phyloP scores from a whole-genome alignment of 2,113 vertebrate species.

The Egretta garzetta region DNA sequence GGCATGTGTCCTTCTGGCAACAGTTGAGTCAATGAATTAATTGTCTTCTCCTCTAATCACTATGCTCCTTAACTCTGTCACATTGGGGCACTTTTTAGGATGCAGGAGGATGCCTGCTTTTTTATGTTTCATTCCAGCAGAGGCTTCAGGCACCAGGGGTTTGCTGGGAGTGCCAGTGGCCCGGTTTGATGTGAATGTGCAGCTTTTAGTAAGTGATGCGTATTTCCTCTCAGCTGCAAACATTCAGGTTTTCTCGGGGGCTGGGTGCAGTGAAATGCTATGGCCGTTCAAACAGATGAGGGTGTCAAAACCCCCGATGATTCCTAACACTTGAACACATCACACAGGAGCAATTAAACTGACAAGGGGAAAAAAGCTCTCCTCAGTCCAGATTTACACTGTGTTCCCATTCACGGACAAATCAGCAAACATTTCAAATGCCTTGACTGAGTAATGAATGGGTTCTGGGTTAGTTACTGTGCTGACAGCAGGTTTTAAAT shows the following conservation, averaged over 20 bases:
- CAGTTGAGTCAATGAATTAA: neutral
- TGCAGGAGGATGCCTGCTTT: neutral
- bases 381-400: conserved; percentile 65
- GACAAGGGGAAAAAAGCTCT: conserved; percentile 44
- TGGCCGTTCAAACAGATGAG: conserved; percentile 19
- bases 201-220: conserved; percentile 26
- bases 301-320: conserved; percentile 37
- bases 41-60: neutral
- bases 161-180: conserved; percentile 5
- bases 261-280: conserved; percentile 23
- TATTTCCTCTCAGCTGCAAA: conserved; percentile 44
- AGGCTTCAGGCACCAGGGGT: neutral
- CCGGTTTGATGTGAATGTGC: conserved; percentile 44
- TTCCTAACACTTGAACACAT: conserved; percentile 49
- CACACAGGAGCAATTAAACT: conserved; percentile 62
- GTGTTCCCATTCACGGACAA: conserved; percentile 70
- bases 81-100: neutral
- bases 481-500: conserved; percentile 81
- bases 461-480: conserved; percentile 74
- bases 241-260: neutral
- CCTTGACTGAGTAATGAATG: conserved; percentile 77
- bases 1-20: neutral
- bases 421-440: conserved; percentile 77
- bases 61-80: neutral
- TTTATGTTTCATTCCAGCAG: neutral